These are phyloP conservation scores for Noctua janthe DNA, from an alignment of 2,888 invertebrate species.

Conservation along the genomic window DNA sequence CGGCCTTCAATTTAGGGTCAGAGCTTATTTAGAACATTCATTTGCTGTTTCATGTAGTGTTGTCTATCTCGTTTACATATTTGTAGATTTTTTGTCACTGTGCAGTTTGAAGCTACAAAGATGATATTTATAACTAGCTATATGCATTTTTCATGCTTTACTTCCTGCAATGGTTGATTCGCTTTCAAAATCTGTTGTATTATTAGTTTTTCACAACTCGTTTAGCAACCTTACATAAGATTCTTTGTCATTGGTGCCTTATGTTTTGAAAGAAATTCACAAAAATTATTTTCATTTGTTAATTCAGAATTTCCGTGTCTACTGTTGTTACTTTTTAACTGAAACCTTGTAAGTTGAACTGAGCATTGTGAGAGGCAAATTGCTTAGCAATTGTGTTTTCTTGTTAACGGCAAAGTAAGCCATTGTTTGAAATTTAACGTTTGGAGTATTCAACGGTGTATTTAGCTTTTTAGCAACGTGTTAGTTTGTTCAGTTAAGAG, in stretches of 20 bases:
- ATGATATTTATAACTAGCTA: background rate
- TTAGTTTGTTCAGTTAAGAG: conserved; percentile 50
- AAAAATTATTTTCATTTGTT: background rate
- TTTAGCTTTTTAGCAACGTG: conserved; percentile 32
- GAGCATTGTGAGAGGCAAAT: conserved; percentile 15
- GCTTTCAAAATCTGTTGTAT: background rate
- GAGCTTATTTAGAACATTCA: background rate
- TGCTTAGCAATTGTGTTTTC: conserved; percentile 38
- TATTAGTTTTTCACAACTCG: background rate
- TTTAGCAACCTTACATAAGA: background rate
- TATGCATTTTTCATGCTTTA: too few relatives aligned
- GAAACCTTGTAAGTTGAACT: conserved; percentile 31
- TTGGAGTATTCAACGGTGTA: conserved; percentile 45
- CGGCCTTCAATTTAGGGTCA: background rate
- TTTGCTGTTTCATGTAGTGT: background rate
- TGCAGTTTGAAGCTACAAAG: background rate
- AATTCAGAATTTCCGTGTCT: background rate
- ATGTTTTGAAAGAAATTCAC: background rate
- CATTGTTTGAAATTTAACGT: conserved; percentile 34
- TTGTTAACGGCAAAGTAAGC: conserved; percentile 26
- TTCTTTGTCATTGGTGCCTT: background rate
- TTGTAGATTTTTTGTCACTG: background rate
- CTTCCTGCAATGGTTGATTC: background rate
- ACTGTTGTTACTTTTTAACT: conserved; percentile 3
- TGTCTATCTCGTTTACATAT: background rate